Evolutionary conservation across 1,140 invertebrate genomes (phyloP).

Genomic region (Zeugodacus cucurbitae): DNA sequence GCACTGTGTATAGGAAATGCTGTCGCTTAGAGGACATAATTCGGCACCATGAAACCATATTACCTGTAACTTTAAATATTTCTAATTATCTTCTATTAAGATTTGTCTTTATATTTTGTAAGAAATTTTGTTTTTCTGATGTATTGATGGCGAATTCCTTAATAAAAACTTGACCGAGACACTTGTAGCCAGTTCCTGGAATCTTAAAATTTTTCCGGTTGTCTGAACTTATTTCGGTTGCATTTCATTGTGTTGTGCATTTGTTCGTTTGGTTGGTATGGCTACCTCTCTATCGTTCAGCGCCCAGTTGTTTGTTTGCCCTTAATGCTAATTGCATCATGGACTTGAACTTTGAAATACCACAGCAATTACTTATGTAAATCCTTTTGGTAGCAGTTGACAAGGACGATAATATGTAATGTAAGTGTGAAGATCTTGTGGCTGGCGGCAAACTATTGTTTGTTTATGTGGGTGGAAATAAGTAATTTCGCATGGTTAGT

Average conservation of each 20-base stretch:
- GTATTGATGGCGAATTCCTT: too few relatives aligned
- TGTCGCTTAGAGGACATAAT: too few relatives aligned
- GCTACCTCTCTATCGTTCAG: neutral
- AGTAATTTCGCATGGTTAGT: too few relatives aligned
- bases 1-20: too few relatives aligned
- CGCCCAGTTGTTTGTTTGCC: neutral
- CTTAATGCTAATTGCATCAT: conserved; percentile 10
- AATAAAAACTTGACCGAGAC: too few relatives aligned
- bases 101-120: too few relatives aligned
- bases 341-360: conserved; percentile 3
- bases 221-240: neutral
- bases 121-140: too few relatives aligned
- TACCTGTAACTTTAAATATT: too few relatives aligned
- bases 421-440: neutral
- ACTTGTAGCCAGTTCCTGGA: too few relatives aligned
- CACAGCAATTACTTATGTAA: conserved; percentile 16
- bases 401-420: neutral
- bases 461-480: neutral
- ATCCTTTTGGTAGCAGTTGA: neutral
- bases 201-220: neutral
- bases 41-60: too few relatives aligned
- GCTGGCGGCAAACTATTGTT: neutral
- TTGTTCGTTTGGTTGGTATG: neutral
- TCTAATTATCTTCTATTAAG: too few relatives aligned
- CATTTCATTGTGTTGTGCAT: neutral